phyloP scores from a whole-genome alignment of 2,113 vertebrate species.

The Eulemur macaco region DNA sequence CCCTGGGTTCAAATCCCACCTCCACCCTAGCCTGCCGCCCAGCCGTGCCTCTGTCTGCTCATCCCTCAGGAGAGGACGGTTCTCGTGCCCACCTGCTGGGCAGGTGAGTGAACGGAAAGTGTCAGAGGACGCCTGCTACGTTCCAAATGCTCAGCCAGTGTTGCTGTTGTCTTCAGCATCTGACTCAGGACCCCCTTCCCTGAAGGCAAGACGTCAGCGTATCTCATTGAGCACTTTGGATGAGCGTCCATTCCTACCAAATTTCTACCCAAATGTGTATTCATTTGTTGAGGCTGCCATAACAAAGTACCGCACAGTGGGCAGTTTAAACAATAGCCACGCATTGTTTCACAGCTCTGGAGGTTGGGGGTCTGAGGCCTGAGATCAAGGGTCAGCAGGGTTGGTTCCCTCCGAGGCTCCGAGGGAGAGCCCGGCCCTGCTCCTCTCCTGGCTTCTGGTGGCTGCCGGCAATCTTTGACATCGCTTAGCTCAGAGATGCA shows the following conservation, averaged over 20 bases:
- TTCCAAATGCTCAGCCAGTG: accelerated
- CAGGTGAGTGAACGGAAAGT: accelerated
- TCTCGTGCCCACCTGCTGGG: accelerated
- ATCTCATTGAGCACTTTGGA: accelerated
- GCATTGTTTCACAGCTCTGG: accelerated
- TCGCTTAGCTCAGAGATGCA: accelerated
- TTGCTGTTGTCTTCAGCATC: accelerated
- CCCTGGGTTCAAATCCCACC: neutral
- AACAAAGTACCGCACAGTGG: accelerated
- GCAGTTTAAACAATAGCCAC: accelerated
- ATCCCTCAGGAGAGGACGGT: accelerated
- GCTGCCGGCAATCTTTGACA: accelerated
- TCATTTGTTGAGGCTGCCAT: accelerated
- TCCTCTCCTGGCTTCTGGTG: accelerated
- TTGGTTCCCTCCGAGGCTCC: neutral
- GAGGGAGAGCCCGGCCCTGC: neutral
- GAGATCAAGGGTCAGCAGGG: neutral
- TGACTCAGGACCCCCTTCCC: neutral
- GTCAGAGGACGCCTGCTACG: neutral
- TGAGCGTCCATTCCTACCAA: accelerated
- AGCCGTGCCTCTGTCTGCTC: neutral
- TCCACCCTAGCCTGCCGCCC: accelerated
- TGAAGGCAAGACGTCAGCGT: accelerated
- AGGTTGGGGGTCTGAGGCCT: no score
- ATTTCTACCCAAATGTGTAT: neutral